A percentile compares a stretch with the other conserved stretches of the same genome.
These are phyloP conservation scores for Drosophila quinaria DNA, from an alignment of 2,888 invertebrate species.

Conservation along the genomic window DNA sequence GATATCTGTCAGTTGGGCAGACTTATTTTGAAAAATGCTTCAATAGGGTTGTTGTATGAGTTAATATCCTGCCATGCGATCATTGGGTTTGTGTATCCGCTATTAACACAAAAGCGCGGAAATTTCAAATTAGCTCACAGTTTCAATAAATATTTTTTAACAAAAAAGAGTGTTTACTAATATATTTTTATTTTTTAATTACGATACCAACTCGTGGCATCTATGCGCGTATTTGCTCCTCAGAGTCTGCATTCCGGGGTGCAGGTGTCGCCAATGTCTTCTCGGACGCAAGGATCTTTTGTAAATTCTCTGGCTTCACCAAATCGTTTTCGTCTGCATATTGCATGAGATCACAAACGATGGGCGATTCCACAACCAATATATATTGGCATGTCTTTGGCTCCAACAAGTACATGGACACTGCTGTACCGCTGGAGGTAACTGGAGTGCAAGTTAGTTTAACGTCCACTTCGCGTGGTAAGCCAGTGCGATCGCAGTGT, in stretches of 20 bases:
- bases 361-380: slow-evolving; percentile 96
- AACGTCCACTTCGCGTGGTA: slow-evolving; percentile 93
- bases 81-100: slow-evolving; percentile 4
- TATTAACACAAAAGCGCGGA: slow-evolving; percentile 5
- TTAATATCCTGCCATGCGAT: neutral
- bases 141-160: neutral
- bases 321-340: slow-evolving; percentile 93
- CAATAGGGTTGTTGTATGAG: neutral
- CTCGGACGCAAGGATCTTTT: slow-evolving; percentile 48
- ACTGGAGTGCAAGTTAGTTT: slow-evolving; percentile 91
- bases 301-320: slow-evolving; percentile 84
- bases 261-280: slow-evolving; percentile 26
- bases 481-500: slow-evolving; percentile 93
- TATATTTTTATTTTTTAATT: slow-evolving; percentile 2
- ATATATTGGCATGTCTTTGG: slow-evolving; percentile 97
- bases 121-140: neutral
- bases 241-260: slow-evolving; percentile 27
- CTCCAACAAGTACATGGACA: slow-evolving; percentile 95
- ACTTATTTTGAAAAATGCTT: neutral
- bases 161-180: neutral
- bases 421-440: slow-evolving; percentile 91
- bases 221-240: slow-evolving; percentile 66
- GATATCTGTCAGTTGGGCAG: neutral
- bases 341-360: slow-evolving; percentile 94
- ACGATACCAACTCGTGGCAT: neutral